These are phyloP conservation scores for Drosophila paucipuncta DNA, from an alignment of 2,888 invertebrate genomes.

Conservation along the genomic window DNA sequence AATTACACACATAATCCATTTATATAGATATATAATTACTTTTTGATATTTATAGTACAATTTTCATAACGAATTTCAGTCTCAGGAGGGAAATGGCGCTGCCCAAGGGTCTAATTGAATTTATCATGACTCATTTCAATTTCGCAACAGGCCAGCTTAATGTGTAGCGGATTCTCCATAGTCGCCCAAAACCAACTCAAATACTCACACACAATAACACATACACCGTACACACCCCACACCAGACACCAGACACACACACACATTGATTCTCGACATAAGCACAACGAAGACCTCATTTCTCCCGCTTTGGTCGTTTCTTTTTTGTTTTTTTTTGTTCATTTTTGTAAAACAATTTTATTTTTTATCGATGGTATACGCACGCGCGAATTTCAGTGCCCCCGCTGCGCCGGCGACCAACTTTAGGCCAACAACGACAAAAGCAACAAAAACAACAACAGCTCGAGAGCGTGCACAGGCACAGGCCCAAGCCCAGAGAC, in stretches of 20 bases:
- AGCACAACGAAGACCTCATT: slow-evolving; percentile 72
- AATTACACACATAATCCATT: background rate
- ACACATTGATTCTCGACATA: slow-evolving; percentile 37
- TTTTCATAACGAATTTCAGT: background rate
- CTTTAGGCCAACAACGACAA: slow-evolving; percentile 54
- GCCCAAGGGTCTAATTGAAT: slow-evolving; percentile 13
- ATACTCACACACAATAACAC: slow-evolving; percentile 15
- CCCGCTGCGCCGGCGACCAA: slow-evolving; percentile 76
- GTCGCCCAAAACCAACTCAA: slow-evolving; percentile 53
- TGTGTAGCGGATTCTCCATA: slow-evolving; percentile 59
- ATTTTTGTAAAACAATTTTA: slow-evolving; percentile 76
- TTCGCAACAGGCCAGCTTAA: slow-evolving; percentile 44
- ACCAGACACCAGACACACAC: background rate
- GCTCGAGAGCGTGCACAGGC: slow-evolving; percentile 57
- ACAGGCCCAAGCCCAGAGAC: slow-evolving; percentile 56
- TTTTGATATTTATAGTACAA: background rate
- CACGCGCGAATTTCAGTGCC: slow-evolving; percentile 80
- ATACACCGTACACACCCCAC: slow-evolving; percentile 18
- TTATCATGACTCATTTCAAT: slow-evolving; percentile 46
- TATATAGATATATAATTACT: background rate
- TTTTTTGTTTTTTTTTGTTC: slow-evolving; percentile 40
- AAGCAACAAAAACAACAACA: slow-evolving; percentile 42
- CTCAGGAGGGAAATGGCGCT: background rate
- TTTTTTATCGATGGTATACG: slow-evolving; percentile 81
- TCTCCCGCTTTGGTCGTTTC: slow-evolving; percentile 65